Percentiles rank a stretch among this genome's conserved stretches.
phyloP scores from a whole-genome alignment of 2,888 invertebrate species.

The Cephalotes varians region DNA sequence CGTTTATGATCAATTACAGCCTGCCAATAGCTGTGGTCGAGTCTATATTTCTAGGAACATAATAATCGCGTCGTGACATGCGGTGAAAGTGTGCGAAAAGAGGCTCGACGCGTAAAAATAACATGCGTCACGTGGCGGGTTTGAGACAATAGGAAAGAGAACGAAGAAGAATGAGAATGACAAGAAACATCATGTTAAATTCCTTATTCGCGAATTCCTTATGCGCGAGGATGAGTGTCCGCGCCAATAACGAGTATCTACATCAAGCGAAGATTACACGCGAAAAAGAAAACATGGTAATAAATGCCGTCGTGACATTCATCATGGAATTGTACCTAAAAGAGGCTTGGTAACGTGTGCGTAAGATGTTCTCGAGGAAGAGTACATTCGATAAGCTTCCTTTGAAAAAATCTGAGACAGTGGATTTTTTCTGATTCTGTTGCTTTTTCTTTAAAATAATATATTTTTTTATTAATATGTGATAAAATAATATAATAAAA shows the following conservation, averaged over 20 bases:
- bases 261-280: constrained; percentile 57
- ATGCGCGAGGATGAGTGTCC: constrained; percentile 25
- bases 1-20: constrained; percentile 45
- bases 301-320: constrained; percentile 54
- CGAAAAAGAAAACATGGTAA: constrained; percentile 68
- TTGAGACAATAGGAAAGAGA: constrained; percentile 77
- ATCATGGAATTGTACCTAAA: not conserved
- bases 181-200: constrained; percentile 17
- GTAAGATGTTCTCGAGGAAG: not conserved
- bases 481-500: not conserved
- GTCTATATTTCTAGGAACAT: constrained; percentile 54
- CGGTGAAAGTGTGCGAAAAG: constrained; percentile 82
- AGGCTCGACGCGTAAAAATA: constrained; percentile 70
- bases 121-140: constrained; percentile 53
- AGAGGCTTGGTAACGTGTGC: not conserved
- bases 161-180: constrained; percentile 65
- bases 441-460: not conserved
- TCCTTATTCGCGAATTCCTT: constrained; percentile 17
- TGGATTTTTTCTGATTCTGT: not conserved
- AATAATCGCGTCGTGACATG: constrained; percentile 67
- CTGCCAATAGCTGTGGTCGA: constrained; percentile 42
- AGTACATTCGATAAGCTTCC: not conserved
- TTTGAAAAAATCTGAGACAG: not conserved
- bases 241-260: constrained; percentile 37
- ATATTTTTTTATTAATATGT: not conserved